Evolutionary conservation across 2,797 vertebrate genomes (phyloP).

Genomic region (Micrastur ruficollis): DNA sequence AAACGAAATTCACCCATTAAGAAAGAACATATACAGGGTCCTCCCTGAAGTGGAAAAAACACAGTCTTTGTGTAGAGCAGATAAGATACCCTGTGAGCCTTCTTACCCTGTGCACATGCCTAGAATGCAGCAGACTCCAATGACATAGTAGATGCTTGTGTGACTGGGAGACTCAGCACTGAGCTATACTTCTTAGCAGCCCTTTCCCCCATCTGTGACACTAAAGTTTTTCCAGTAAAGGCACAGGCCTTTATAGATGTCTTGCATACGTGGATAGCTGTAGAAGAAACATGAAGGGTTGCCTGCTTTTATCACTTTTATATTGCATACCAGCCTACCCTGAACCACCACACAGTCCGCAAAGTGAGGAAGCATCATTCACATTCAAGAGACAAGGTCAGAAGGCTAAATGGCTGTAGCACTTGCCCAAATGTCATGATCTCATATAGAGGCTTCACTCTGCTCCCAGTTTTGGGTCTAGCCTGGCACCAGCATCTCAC

Average conservation of each 20-base stretch:
- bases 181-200: background rate
- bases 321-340: background rate
- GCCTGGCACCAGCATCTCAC: background rate
- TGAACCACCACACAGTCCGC: background rate
- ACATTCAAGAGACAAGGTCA: background rate
- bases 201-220: rapidly evolving
- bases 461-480: background rate
- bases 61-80: background rate
- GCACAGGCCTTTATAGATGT: background rate
- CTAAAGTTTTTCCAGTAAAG: background rate
- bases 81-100: background rate
- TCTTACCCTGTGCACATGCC: background rate
- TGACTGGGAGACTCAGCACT: background rate
- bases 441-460: background rate
- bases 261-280: rapidly evolving
- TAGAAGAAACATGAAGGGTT: background rate
- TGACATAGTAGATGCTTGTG: background rate
- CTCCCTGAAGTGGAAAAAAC: constrained; percentile 12
- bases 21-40: background rate
- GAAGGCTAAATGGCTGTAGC: background rate
- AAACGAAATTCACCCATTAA: constrained; percentile 31
- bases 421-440: background rate
- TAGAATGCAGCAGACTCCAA: background rate
- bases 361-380: background rate
- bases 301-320: background rate